Conservation (phyloP, 2,888 invertebrate genomes). For the Cyaniris semiargus region DNA sequence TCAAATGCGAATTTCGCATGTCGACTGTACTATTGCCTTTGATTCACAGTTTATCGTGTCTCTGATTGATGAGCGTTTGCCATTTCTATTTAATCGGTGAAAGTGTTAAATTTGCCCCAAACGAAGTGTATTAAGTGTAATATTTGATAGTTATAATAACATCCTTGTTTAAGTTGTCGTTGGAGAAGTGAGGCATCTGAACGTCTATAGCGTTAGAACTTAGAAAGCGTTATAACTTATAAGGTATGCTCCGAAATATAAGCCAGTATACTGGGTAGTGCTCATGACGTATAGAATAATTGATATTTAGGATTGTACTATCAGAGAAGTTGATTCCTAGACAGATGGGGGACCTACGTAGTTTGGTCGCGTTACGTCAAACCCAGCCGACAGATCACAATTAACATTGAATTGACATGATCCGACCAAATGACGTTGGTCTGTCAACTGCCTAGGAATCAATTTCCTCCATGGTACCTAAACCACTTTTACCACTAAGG, state of each 20-base stretch:
- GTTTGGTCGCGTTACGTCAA: no score
- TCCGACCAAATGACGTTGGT: no score
- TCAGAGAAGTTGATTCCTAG: no score
- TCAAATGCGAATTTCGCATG: conserved; percentile 29
- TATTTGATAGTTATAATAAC: not conserved
- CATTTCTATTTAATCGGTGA: conserved; percentile 49
- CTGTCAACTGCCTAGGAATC: no score
- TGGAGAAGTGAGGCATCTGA: not conserved
- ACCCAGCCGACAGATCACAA: no score
- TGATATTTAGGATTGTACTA: no score
- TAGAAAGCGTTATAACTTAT: not conserved
- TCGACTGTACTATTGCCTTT: conserved; percentile 29
- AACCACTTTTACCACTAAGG: no score
- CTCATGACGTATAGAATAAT: no score
- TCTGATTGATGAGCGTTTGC: conserved; percentile 50
- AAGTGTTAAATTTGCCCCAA: conserved; percentile 45
- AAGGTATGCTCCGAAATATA: not conserved
- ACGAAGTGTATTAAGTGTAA: conserved; percentile 13
- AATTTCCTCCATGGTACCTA: no score
- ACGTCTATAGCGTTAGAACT: not conserved
- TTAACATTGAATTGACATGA: no score
- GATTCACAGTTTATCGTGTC: conserved; percentile 38
- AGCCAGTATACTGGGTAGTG: not conserved
- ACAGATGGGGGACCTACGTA: no score
- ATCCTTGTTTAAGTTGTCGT: not conserved